Percentiles rank a stretch among this genome's conserved stretches.
phyloP scores from a whole-genome alignment of 2,888 invertebrate genomes.

The Acrocyrtus sp. region DNA sequence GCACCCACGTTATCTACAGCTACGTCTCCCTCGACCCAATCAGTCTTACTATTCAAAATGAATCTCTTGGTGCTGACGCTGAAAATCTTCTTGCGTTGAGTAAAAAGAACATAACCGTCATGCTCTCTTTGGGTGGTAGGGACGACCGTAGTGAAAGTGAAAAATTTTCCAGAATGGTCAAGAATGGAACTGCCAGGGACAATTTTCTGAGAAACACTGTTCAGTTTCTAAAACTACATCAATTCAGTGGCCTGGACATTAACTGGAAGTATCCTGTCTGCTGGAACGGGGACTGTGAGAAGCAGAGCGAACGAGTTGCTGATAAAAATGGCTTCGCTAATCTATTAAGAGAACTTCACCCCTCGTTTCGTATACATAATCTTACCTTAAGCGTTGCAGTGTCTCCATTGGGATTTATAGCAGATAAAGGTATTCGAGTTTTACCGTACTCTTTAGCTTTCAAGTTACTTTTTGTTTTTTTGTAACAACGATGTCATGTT shows the following conservation, averaged over 20 bases:
- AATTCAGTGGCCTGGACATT: slow-evolving; percentile 86
- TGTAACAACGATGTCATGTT: not conserved
- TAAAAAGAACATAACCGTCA: slow-evolving; percentile 70
- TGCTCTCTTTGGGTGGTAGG: slow-evolving; percentile 93
- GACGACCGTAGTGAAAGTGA: slow-evolving; percentile 84
- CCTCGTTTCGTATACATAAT: slow-evolving; percentile 54
- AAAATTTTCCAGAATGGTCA: slow-evolving; percentile 83
- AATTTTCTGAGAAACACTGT: slow-evolving; percentile 78
- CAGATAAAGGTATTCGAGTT: slow-evolving; percentile 50
- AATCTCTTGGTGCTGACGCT: slow-evolving; percentile 58
- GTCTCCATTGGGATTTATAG: slow-evolving; percentile 51
- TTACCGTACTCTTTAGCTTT: not conserved
- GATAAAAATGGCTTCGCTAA: slow-evolving; percentile 83
- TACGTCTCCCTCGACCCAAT: slow-evolving; percentile 23
- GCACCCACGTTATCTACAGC: slow-evolving; percentile 47
- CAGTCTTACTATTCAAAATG: slow-evolving; percentile 15
- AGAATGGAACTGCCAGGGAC: slow-evolving; percentile 73
- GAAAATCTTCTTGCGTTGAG: slow-evolving; percentile 66
- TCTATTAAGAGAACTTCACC: slow-evolving; percentile 67
- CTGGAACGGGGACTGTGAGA: slow-evolving; percentile 89
- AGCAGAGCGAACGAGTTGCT: slow-evolving; percentile 74
- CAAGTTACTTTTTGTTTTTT: not conserved
- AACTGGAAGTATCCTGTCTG: slow-evolving; percentile 96
- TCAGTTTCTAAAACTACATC: slow-evolving; percentile 78
- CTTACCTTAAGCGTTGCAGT: slow-evolving; percentile 61